Evolutionary conservation across 2,888 invertebrate species (phyloP), one percentile per base, ranked within the genome.

Genomic region (Thereva unica): DNA sequence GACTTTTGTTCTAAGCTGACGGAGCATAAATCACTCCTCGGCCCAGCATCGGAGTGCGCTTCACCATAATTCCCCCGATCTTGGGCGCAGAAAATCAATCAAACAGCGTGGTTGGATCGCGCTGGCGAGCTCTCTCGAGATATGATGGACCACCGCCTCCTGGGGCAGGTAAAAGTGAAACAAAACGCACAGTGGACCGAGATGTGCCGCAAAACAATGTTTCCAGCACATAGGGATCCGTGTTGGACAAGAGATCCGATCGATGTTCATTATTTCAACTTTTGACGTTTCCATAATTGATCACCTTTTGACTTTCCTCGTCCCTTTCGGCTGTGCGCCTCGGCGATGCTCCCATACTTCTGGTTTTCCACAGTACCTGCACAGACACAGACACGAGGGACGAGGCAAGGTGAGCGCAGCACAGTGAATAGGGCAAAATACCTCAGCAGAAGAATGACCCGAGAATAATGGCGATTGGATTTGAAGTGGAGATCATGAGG

Each of bases 401-500:
- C 38, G 47, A 59, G 47, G 52, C 49, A 53, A 49, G 38, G 9
- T 23, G 42, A 64, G 50, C 53, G 4, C 35, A 52, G 50, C 23
- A 61, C 50, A 41, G 37, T 55, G 56, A 64, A 54, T 54, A 50
- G 57, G 53, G n/a, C 41, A 55, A 49, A 64, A 49, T 49, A 38
- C 49, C 56, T 45, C 12, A 23, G 44, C 47, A 66, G 63, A 66
- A 66, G 66, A 68, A 66, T 66, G 54, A 47, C 50, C 38, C 53
- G 64, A 57, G 55, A 68, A 68, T 54, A 66, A 68, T 53, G 57
- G 54, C 55, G 50, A 66, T 66, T 66, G 64, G 66, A 68, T 68
- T 66, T 68, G 64, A 68, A 68, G 68, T 66, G 66, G 66, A 65
- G 68, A 68, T 68, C 68, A 68, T 68, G 68, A 63, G 64, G 52